A percentile compares a stretch with the other conserved stretches of the same genome.
These are phyloP conservation scores for Ischnura elegans DNA, from an alignment of 2,888 invertebrate genomes.

Conservation along the genomic window DNA sequence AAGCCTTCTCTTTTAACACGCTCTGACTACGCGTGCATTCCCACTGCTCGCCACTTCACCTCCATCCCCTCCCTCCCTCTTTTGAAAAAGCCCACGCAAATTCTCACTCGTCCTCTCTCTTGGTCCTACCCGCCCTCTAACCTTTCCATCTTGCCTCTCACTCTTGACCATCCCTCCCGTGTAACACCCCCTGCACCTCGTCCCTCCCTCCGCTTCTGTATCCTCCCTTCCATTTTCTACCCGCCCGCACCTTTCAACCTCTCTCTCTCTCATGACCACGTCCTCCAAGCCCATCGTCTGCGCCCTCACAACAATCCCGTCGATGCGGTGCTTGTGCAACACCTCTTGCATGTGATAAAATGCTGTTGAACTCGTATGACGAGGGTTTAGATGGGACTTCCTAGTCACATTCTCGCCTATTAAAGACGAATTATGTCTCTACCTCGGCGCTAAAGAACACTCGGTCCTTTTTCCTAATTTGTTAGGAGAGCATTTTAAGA, in stretches of 20 bases:
- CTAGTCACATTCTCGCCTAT: too few relatives aligned
- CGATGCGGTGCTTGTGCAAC: background rate
- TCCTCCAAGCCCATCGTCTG: background rate
- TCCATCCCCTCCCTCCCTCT: too few relatives aligned
- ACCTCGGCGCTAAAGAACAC: too few relatives aligned
- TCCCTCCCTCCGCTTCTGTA: background rate
- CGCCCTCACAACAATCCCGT: background rate
- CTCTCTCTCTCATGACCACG: background rate
- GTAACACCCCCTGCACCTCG: background rate
- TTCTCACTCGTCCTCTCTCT: background rate
- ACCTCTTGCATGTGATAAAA: slow-evolving; percentile 29
- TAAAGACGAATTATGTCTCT: too few relatives aligned
- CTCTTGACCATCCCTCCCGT: too few relatives aligned
- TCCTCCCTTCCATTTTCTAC: background rate
- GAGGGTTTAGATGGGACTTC: too few relatives aligned
- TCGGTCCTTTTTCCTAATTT: too few relatives aligned
- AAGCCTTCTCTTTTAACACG: background rate
- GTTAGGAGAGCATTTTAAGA: too few relatives aligned
- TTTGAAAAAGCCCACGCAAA: background rate
- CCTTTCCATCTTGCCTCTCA: background rate
- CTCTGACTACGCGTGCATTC: background rate
- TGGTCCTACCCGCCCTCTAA: background rate
- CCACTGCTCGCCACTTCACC: background rate
- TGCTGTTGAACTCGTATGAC: background rate
- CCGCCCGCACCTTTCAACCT: background rate